Conservation (phyloP, 2,113 vertebrate species). For the Trichechus manatus region DNA sequence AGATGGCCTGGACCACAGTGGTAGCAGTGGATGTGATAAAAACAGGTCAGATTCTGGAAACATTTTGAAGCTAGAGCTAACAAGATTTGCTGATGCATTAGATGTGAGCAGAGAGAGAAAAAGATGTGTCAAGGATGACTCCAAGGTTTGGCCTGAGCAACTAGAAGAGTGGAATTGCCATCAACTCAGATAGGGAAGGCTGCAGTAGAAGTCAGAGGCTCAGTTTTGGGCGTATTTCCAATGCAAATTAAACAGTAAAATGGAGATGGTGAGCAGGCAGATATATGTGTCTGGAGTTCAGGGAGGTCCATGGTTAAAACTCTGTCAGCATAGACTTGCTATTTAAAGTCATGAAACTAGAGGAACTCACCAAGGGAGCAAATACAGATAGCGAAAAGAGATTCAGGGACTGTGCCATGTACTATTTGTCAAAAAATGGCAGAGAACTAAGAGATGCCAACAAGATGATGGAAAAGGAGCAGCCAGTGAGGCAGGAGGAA, state of each 20-base stretch:
- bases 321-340: no score
- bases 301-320: background rate
- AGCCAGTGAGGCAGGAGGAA: background rate
- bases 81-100: background rate
- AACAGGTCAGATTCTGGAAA: no score
- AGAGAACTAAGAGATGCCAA: no score
- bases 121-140: background rate
- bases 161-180: no score
- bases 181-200: background rate
- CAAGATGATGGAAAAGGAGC: background rate
- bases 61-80: no score
- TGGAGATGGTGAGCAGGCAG: background rate
- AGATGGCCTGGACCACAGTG: rapidly evolving
- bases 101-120: background rate
- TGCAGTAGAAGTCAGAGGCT: background rate
- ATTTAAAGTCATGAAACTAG: background rate
- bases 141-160: no score
- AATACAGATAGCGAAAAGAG: background rate
- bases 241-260: background rate
- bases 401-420: background rate
- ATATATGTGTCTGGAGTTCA: background rate
- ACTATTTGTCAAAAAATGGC: no score
- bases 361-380: background rate
- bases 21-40: no score
- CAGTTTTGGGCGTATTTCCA: background rate